A percentile compares a stretch with the other conserved stretches of the same genome.
phyloP scores from a whole-genome alignment of 2,797 vertebrate species.

The Acanthurus lineatus region DNA sequence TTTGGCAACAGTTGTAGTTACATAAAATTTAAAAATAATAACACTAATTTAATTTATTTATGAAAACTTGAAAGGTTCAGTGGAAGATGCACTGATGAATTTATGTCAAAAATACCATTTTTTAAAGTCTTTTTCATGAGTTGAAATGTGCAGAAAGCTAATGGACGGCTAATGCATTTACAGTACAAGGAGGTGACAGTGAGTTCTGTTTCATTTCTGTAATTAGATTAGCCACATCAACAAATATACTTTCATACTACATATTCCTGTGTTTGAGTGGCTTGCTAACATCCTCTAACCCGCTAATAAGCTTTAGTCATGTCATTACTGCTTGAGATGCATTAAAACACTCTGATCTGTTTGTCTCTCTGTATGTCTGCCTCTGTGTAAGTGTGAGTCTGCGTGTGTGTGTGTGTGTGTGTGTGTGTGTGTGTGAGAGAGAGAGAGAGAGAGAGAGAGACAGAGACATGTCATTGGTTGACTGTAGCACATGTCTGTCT shows the following conservation, averaged over 20 bases:
- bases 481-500: constrained; percentile 11
- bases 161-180: constrained; percentile 28
- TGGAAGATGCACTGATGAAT: not conserved
- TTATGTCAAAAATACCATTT: not conserved
- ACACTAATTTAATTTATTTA: not conserved
- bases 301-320: constrained; percentile 80
- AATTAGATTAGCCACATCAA: constrained; percentile 70
- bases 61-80: not conserved
- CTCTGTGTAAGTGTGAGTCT: constrained; percentile 61
- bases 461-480: constrained; percentile 43
- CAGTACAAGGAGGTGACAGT: constrained; percentile 37
- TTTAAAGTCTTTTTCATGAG: not conserved
- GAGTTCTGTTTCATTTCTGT: constrained; percentile 52
- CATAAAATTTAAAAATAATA: not conserved
- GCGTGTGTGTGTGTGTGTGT: constrained; percentile 36
- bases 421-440: constrained; percentile 54
- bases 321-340: constrained; percentile 78
- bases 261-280: constrained; percentile 66
- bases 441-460: constrained; percentile 4
- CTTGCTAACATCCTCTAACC: constrained; percentile 79
- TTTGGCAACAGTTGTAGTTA: not conserved
- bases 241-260: constrained; percentile 11
- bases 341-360: constrained; percentile 76
- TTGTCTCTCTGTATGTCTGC: constrained; percentile 34
- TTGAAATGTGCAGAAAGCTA: constrained; percentile 7